These are phyloP conservation scores for Ailurus styani DNA, from an alignment of 2,113 vertebrate genomes.

Conservation along the genomic window DNA sequence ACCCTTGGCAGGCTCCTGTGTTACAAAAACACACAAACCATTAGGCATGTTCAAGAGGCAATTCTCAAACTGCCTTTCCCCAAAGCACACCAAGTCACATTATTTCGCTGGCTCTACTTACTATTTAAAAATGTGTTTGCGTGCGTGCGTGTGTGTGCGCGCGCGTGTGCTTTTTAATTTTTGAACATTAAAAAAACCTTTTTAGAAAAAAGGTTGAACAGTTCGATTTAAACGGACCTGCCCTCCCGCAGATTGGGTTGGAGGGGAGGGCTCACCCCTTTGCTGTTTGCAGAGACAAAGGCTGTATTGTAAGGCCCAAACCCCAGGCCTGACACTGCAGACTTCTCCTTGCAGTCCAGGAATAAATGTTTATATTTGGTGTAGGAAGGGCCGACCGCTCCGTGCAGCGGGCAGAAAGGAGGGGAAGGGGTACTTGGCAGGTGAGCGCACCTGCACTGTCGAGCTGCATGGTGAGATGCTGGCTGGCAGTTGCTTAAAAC, in stretches of 20 bases:
- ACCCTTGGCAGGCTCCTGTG: conserved; percentile 36
- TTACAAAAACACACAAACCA: conserved; percentile 54
- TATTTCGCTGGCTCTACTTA: not conserved
- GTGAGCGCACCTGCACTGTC: conserved; percentile 77
- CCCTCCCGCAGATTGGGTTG: not conserved
- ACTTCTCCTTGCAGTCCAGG: not conserved
- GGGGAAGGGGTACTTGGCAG: conserved; percentile 81
- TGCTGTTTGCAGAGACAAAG: not conserved
- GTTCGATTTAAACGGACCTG: not conserved
- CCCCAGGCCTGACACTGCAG: not conserved
- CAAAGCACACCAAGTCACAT: not conserved
- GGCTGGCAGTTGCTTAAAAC: conserved; percentile 89
- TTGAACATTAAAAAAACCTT: not conserved
- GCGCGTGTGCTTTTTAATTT: not conserved
- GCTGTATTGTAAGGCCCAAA: not conserved
- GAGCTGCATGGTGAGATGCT: conserved; percentile 88
- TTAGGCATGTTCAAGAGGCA: conserved; percentile 28
- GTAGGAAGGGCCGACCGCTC: conserved; percentile 68
- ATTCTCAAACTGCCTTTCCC: not conserved
- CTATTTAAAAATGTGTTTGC: not conserved
- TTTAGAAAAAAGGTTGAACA: not conserved
- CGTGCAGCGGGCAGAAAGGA: conserved; percentile 78
- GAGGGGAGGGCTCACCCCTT: not conserved
- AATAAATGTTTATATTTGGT: conserved; percentile 65
- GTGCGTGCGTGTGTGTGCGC: not conserved